Evolutionary conservation across 2,888 invertebrate genomes (phyloP), one percentile per base, ranked within the genome.

Genomic region (Netelia inedita): DNA sequence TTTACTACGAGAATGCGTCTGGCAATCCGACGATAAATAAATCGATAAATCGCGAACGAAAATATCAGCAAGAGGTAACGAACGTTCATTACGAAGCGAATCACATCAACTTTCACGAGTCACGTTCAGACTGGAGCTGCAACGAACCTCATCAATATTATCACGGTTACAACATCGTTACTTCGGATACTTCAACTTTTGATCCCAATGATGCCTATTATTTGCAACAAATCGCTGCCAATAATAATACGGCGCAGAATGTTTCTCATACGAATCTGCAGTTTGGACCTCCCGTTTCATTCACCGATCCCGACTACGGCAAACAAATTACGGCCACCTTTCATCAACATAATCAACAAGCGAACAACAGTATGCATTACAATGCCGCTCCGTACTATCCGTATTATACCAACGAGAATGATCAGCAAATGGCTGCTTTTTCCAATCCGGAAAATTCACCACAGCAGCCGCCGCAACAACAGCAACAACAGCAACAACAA

Each of bases 161-260:
- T 53, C 84, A 87, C 14, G 50, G 23, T 3, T 57, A 85, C 23
- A 86, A 83, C 2, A 73, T 85, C 9, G 16, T 86, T 6, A 82
- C 65, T 55, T 55, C 73, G n/a, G 78, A 81, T 19, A 74, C 86
- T 11, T 28, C 28, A 5, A 28, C 28, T 28, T 28, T 28, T 28
- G 86, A 87, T 35, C 41, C 89, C 0, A 68, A 43, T 6, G 85
- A 88, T 43, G 71, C 80, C 14, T 87, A 88, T 81, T 90, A 89
- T 71, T 66, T 88, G 10, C 90, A 89, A 85, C 87, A 89, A 63
- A 53, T 61, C 28, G 65, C 66, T 3, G 88, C 87, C 5, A 74
- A 35, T 8, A 80, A 57, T 41, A 57, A 85, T n/a, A 16, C 61
- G 14, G n/a, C 53, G 16, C 57, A 74, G n/a, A 74, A 71, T 35